These are phyloP conservation scores for Ibycter americanus DNA, from an alignment of 2,797 vertebrate species.

Conservation along the genomic window DNA sequence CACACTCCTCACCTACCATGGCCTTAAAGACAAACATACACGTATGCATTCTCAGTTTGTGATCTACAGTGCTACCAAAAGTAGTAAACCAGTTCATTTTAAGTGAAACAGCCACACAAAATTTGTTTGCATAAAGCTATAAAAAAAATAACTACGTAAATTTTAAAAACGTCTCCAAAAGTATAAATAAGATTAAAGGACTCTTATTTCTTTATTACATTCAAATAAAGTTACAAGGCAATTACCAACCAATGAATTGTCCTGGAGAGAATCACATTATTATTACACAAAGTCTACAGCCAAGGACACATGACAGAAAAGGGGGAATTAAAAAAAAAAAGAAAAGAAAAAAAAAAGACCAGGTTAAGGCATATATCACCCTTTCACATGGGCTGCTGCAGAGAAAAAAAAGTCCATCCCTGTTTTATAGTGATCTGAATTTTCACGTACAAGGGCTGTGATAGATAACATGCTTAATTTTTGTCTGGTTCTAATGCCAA, in stretches of 20 bases:
- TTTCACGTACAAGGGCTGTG: neutral
- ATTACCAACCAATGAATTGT: neutral
- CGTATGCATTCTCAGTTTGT: constrained; percentile 61
- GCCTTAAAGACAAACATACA: constrained; percentile 87
- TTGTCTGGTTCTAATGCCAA: constrained; percentile 11
- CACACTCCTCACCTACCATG: constrained; percentile 98
- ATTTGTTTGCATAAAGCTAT: neutral
- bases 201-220: neutral
- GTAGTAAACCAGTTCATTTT: constrained; percentile 39
- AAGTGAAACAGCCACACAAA: neutral
- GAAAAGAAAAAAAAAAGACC: neutral
- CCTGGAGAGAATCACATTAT: neutral
- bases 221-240: neutral
- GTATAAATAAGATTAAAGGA: neutral
- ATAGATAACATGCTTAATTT: neutral
- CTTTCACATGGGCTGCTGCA: neutral
- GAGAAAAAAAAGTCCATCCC: neutral
- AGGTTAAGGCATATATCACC: neutral
- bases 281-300: neutral
- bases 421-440: neutral
- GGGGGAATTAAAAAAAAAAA: neutral
- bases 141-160: neutral
- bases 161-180: neutral
- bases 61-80: constrained; percentile 42
- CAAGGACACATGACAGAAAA: neutral